Evolutionary conservation across 2,113 vertebrate genomes (phyloP), one percentile per base, ranked within the genome.

Genomic region (Ceuthmochares aereus): DNA sequence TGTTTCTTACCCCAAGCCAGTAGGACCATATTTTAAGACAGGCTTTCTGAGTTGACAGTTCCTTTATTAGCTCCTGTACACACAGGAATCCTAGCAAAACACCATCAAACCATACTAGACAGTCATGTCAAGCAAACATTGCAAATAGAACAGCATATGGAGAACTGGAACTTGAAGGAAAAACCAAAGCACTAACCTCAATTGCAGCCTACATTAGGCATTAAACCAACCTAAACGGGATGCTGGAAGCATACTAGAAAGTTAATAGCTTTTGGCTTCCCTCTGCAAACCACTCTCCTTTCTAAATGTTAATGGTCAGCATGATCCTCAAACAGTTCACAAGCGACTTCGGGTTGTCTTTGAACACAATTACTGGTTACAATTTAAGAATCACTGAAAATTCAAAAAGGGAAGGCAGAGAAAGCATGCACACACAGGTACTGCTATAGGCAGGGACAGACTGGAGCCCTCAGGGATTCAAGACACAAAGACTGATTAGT

Each of bases 51-150:
- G 76, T 27, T 84, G 86, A 84, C 88, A 73, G 79, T 64, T 96
- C 47, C 92, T 82, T 92, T 93, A 92, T 92, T 87, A 87, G 83
- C 92, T 89, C 66, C 86, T 84, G 60, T 60, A n/a, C 83, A 92
- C 54, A 47, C n/a, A 96, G 85, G 88, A 95, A 96, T 94, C 82
- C 43, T 60, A 94, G 60, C 84, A 95, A 95, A 96, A 96, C 81
- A 94, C 81, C 89, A 42, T 26, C 59, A 80, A 76, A 74, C 90
- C 85, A 62, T 43, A 47, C 30, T 67, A 96, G 78, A 73, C 84
- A 68, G 83, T 47, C 56, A 72, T 2, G 6, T 64, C 60, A 84
- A 93, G 79, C 60, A 94, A 88, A 68, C 4, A 27, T 22, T 77
- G 47, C 82, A 84, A 94, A 92, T 76, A 86, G 75, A 90, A 80